These are phyloP conservation scores for Monochamus saltuarius DNA, from an alignment of 1,140 invertebrate species.

Conservation along the genomic window DNA sequence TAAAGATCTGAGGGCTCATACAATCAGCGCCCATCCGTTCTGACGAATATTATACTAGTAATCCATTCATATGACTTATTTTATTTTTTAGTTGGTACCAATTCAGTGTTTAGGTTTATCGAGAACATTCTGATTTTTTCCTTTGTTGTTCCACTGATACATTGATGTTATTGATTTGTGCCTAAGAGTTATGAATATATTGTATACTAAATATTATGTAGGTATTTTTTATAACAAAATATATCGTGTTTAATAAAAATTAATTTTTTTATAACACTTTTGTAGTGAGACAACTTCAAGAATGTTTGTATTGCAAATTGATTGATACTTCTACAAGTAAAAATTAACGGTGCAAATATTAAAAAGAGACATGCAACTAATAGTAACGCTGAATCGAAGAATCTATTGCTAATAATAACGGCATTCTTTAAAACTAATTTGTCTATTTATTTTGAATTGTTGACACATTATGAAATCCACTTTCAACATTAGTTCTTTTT, in stretches of 20 bases:
- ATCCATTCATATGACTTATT: not conserved
- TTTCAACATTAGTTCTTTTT: no score
- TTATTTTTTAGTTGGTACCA: not conserved
- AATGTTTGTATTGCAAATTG: no score
- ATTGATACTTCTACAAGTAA: no score
- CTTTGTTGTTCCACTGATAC: conserved; percentile 1
- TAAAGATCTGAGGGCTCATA: conserved; percentile 45
- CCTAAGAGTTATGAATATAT: not conserved
- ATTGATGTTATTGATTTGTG: conserved; percentile 3
- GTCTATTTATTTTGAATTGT: no score
- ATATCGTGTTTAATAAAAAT: conserved; percentile 3
- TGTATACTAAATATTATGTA: not conserved
- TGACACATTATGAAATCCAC: no score
- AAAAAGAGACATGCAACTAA: no score
- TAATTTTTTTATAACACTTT: not conserved
- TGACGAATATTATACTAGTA: conserved; percentile 23
- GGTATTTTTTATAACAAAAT: conserved; percentile 9
- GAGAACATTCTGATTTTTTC: not conserved
- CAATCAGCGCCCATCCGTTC: conserved; percentile 46
- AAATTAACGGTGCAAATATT: no score
- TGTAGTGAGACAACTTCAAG: no score
- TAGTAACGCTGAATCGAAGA: no score
- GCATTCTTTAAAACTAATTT: no score
- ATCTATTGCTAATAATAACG: no score
- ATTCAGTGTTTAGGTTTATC: not conserved